These are phyloP conservation scores for Cephalotes varians DNA, from an alignment of 2,888 invertebrate species.

Conservation along the genomic window DNA sequence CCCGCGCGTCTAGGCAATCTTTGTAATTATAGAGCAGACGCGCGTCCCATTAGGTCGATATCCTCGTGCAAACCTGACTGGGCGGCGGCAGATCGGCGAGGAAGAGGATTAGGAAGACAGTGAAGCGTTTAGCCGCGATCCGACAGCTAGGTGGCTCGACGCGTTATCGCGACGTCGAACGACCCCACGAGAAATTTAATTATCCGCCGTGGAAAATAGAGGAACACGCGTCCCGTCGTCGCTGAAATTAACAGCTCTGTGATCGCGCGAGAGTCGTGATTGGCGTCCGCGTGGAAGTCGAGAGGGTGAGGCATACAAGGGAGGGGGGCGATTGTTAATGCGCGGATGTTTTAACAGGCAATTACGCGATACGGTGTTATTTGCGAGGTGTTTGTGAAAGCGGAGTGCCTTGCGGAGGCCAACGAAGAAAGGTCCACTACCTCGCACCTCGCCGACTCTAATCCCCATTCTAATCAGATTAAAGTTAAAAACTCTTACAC, in stretches of 20 bases:
- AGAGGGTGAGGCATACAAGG: background rate
- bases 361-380: slow-evolving; percentile 38
- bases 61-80: slow-evolving; percentile 52
- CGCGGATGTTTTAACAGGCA: slow-evolving; percentile 39
- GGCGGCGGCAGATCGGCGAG: background rate
- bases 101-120: slow-evolving; percentile 29
- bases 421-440: background rate
- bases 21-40: slow-evolving; percentile 84
- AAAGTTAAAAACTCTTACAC: slow-evolving; percentile 38
- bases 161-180: slow-evolving; percentile 40
- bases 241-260: slow-evolving; percentile 17
- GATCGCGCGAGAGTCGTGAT: slow-evolving; percentile 24
- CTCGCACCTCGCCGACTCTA: slow-evolving; percentile 5
- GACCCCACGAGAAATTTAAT: slow-evolving; percentile 43
- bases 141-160: slow-evolving; percentile 62
- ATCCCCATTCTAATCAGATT: slow-evolving; percentile 36
- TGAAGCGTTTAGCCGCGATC: slow-evolving; percentile 45
- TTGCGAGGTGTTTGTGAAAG: slow-evolving; percentile 45
- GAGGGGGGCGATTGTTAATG: slow-evolving; percentile 27
- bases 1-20: slow-evolving; percentile 79
- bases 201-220: slow-evolving; percentile 21
- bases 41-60: slow-evolving; percentile 81
- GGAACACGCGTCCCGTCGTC: slow-evolving; percentile 16
- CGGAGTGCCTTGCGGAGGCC: background rate
- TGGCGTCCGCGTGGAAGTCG: background rate